A percentile compares a stretch with the other conserved stretches of the same genome.
Conservation (phyloP, 2,797 vertebrate species). For the Orientallactaga sibirica region DNA sequence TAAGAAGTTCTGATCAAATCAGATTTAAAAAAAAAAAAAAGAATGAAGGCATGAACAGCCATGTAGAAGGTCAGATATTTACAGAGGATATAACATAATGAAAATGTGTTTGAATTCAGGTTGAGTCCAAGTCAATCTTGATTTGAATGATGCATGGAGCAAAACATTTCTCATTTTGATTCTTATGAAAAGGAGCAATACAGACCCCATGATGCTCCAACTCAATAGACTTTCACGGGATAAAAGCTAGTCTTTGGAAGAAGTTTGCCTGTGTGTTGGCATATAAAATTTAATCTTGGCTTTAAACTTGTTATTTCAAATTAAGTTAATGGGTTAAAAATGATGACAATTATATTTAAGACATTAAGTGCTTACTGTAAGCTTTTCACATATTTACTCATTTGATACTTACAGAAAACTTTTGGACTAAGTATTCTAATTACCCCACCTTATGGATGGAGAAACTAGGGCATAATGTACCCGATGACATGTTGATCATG, state of each 20-base stretch:
- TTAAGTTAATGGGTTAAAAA: neutral
- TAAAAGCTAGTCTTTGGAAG: neutral
- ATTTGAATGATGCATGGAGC: neutral
- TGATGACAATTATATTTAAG: constrained; percentile 2
- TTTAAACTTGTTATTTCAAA: constrained; percentile 28
- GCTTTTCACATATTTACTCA: neutral
- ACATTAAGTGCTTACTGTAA: neutral
- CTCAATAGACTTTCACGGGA: neutral
- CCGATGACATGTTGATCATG: neutral
- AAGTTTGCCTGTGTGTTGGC: neutral
- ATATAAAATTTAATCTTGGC: neutral
- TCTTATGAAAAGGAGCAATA: neutral
- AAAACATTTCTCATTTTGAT: neutral
- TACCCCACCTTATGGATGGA: constrained; percentile 24
- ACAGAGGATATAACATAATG: neutral
- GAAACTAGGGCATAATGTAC: constrained; percentile 8
- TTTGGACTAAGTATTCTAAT: constrained; percentile 38
- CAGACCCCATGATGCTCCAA: neutral
- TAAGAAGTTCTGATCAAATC: neutral
- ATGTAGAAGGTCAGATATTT: neutral
- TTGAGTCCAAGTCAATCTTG: neutral
- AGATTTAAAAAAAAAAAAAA: neutral
- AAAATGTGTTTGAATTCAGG: neutral
- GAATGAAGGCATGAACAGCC: neutral
- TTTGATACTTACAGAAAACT: neutral